Evolutionary conservation across 2,113 vertebrate species (phyloP), one percentile per base, ranked within the genome.

Genomic region (Acanthisitta chloris): DNA sequence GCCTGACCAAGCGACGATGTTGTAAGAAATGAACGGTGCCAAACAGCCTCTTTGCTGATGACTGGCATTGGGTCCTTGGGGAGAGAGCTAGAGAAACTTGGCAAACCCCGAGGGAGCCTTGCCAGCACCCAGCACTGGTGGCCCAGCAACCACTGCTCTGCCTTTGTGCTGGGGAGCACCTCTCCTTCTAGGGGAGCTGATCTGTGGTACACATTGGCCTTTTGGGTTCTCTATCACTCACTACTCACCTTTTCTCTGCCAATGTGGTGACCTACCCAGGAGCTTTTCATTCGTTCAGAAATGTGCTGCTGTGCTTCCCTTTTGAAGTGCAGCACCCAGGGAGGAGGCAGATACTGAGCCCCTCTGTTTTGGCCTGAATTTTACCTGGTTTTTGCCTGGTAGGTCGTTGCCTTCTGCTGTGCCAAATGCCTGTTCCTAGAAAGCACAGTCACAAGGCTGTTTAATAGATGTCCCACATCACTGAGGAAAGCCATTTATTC

Each of bases 1-100:
- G 21, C 28, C 57, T 67, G 43, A 54, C 16, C 0, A 10, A 62
- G n/a, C 31, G 31, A 40, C 0, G 0, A 25, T 21, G 36, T 23
- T 58, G 25, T 66, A 58, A 74, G 64, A 62, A 84, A 26, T 13
- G 14, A 57, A 28, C 51, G 40, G 24, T 59, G 33, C 43, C 52
- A 74, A 48, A 59, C 43, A 36, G 5, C 14, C 52, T 54, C 34
- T 54, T 36, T 45, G 33, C 34, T 87, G 28, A 8, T 19, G 51
- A 20, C 70, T 74, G 55, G 26, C 46, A 48, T 19, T 1, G 0
- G 21, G 14, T 33, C 40, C 57, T 40, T 1, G 0, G 38, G 28
- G 12, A 51, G 26, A 78, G 42, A 38, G 7, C 11, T 64, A 46
- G 33, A 69, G 61, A 54, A 91, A 38, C 12, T 1, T 4, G 48